Evolutionary conservation across 2,113 vertebrate genomes (phyloP).

Genomic region (Gavia stellata): DNA sequence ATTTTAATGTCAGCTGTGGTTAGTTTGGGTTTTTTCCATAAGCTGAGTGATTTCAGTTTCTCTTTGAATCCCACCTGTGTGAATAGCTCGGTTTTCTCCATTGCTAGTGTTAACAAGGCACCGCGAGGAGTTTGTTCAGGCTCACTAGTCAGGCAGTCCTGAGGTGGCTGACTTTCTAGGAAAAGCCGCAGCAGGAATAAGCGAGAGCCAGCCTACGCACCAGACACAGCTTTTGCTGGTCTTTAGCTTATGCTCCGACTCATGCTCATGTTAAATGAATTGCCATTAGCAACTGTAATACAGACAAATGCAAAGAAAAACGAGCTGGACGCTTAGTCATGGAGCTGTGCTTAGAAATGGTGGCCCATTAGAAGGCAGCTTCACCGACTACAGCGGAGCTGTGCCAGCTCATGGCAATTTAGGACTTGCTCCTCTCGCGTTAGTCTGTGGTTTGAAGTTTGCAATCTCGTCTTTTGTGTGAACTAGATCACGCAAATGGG

Average conservation of each 20-base stretch:
- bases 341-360: not conserved
- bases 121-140: not conserved
- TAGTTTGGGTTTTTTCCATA: not conserved
- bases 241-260: not conserved
- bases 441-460: not conserved
- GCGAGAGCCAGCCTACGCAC: not conserved
- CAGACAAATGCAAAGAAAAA: not conserved
- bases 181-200: not conserved
- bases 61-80: not conserved
- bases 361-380: not conserved
- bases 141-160: not conserved
- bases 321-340: not conserved
- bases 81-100: not conserved
- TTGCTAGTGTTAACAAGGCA: not conserved
- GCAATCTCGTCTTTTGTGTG: not conserved
- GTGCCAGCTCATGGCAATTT: not conserved
- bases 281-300: not conserved
- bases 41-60: not conserved
- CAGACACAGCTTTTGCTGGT: not conserved
- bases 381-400: not conserved
- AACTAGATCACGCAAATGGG: not conserved
- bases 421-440: not conserved
- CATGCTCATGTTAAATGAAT: fast-evolving
- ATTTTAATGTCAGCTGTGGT: not conserved
- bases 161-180: conserved; percentile 12